These are phyloP conservation scores for Gorsachius magnificus DNA, from an alignment of 2,797 vertebrate genomes.

Conservation along the genomic window DNA sequence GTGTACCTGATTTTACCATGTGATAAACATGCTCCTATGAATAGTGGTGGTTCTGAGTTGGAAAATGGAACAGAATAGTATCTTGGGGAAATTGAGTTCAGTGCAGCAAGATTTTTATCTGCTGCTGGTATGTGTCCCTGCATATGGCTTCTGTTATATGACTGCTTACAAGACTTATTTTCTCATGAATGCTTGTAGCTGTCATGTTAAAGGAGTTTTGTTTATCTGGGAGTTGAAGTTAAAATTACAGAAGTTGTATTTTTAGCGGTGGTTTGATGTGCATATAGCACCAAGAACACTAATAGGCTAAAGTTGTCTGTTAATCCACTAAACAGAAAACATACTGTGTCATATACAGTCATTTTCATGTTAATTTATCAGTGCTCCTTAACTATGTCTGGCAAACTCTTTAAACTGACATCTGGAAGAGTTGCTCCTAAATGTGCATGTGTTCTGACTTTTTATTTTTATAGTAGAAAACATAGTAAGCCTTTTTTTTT, in stretches of 20 bases:
- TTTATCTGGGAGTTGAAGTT: neutral
- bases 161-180: neutral
- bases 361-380: slow-evolving; percentile 23
- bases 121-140: neutral
- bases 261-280: neutral
- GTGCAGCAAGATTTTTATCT: neutral
- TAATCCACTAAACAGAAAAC: slow-evolving; percentile 15
- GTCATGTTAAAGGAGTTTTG: neutral
- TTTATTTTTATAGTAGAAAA: neutral
- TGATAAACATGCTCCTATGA: neutral
- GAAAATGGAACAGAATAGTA: neutral
- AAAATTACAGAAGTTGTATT: neutral
- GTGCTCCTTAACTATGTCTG: neutral
- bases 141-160: slow-evolving; percentile 45
- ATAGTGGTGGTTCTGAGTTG: neutral
- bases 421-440: neutral
- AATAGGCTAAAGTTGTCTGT: neutral
- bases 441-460: neutral
- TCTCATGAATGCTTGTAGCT: neutral
- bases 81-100: neutral
- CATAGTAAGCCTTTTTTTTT: neutral
- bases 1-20: neutral
- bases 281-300: neutral
- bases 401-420: neutral
- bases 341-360: neutral